Base-by-base conservation (phyloP, 2,888 invertebrate species). In the Stenodera caucasica region DNA sequence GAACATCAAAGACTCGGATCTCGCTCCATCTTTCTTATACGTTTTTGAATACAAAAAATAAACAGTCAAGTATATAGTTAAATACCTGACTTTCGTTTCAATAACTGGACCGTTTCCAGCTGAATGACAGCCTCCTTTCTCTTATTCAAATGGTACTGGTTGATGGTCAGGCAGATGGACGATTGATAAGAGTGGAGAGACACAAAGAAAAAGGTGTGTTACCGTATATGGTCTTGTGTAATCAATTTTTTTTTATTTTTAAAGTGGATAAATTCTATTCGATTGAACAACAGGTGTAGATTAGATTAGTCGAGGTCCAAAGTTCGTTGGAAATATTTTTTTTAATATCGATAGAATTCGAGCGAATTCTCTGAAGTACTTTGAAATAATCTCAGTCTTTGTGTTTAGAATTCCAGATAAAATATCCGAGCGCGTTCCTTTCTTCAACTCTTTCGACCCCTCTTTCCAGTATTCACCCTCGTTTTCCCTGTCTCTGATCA, bases 1-100 rank as follows among this genome's bases (percentile, higher is more conserved):
- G 61, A 67, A 70, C 70, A 70, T 71, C 72, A 73, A 74, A 74
- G 71, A 66, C 58, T n/a, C n/a, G n/a, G n/a, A n/a, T n/a, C n/a
- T n/a, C n/a, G n/a, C n/a, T n/a, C n/a, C n/a, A n/a, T n/a, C n/a
- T n/a, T n/a, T n/a, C n/a, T n/a, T n/a, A n/a, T n/a, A n/a, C n/a
- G n/a, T n/a, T n/a, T n/a, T n/a, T n/a, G n/a, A n/a, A n/a, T n/a
- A n/a, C n/a, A n/a, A n/a, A n/a, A n/a, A n/a, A n/a, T n/a, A n/a
- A n/a, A n/a, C n/a, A n/a, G n/a, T n/a, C n/a, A n/a, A n/a, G n/a
- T n/a, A n/a, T n/a, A n/a, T n/a, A n/a, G n/a, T n/a, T n/a, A n/a
- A n/a, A n/a, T n/a, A n/a, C n/a, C n/a, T n/a, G n/a, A n/a, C n/a
- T n/a, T n/a, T n/a, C n/a, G n/a, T n/a, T n/a, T n/a, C 14, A 11